Conservation (phyloP, 2,113 vertebrate species). For the Equus quagga region DNA sequence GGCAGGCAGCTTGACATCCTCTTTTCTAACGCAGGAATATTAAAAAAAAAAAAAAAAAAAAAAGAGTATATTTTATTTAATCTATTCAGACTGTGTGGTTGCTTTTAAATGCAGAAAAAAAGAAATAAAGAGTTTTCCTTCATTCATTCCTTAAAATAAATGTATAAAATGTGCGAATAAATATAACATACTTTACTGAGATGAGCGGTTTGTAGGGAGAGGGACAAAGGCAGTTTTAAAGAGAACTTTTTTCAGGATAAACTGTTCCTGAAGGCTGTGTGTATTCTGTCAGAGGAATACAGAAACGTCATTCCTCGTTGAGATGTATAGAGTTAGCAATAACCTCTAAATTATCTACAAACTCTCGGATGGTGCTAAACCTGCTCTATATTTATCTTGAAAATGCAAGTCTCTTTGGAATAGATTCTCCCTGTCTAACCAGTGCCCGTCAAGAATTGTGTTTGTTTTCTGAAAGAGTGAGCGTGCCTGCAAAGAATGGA, state of each 20-base stretch:
- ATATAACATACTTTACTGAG: neutral
- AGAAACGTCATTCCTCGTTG: neutral
- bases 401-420: conserved; percentile 56
- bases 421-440: conserved; percentile 9
- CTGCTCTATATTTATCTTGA: conserved; percentile 64
- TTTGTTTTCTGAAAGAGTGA: conserved; percentile 58
- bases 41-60: neutral
- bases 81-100: neutral
- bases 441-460: neutral
- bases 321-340: conserved; percentile 65
- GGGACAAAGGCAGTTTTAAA: neutral
- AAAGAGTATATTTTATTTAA: neutral
- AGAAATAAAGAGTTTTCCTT: neutral
- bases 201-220: neutral
- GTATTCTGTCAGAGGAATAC: neutral
- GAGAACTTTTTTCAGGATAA: neutral
- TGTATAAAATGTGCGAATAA: neutral
- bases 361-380: conserved; percentile 17
- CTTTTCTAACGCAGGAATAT: neutral
- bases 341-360: conserved; percentile 70
- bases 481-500: conserved; percentile 49
- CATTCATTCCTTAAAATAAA: conserved; percentile 25
- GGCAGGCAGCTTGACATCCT: neutral
- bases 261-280: neutral
- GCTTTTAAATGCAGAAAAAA: neutral